Evolutionary conservation across 2,888 invertebrate genomes (phyloP), one percentile per base, ranked within the genome.

Genomic region (Ophion slaviceki): DNA sequence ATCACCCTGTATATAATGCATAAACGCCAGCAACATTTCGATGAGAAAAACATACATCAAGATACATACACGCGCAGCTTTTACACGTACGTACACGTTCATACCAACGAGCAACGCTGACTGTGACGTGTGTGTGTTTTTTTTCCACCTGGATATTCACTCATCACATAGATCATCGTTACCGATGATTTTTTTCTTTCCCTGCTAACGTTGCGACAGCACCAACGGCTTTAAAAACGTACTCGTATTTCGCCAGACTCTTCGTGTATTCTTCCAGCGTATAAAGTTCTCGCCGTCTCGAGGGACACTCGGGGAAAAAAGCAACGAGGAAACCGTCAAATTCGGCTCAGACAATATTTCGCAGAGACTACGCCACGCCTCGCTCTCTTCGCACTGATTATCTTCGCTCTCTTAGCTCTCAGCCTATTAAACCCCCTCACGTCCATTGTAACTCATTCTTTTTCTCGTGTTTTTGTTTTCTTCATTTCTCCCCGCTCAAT

Each of bases 311-410:
- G 59, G 53, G 57, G 53, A 2, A 3, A 5, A 61, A 67, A 62
- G 20, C 28, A 68, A 75, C 53, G 64, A 72, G 53, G 59, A 62
- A 78, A 78, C 28, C 76, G 62, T 75, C 79, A 82, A 80, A 79
- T 85, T 82, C 85, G 85, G 80, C 82, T 85, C 82, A 82, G 82
- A 59, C 76, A 71, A 75, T 78, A 77, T 74, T 86, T 47, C 45
- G 78, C 57, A 32, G 71, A 32, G n/a, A 59, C 14, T 74, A 71
- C 66, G 59, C 28, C 45, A 74, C 14, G 10, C 57, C 57, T 28
- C 47, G 47, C 32, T 36, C 57, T 68, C 24, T 67, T 40, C 72
- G 28, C 28, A 45, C 61, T 70, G 11, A 45, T 61, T 40, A 70
- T 66, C n/a, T 66, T 59, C n/a, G 40, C 59, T 80, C 17, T 74